phyloP scores from a whole-genome alignment of 2,888 invertebrate genomes.

The Chloroclysta siterata region DNA sequence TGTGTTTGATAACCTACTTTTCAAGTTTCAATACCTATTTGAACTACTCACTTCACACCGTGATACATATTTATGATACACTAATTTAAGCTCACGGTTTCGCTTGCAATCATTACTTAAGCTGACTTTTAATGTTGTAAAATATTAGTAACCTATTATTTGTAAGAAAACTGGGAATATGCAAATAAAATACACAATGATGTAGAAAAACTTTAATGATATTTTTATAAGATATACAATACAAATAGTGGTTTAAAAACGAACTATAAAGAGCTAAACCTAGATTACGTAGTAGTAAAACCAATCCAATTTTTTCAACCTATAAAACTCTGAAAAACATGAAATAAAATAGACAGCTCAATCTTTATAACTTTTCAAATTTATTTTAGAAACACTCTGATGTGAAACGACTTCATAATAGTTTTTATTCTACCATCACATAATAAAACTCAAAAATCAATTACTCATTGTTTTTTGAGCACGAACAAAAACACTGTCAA shows the following conservation, averaged over 20 bases:
- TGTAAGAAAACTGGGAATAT: background rate
- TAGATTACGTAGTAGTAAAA: background rate
- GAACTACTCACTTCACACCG: background rate
- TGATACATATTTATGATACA: background rate
- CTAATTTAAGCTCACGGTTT: background rate
- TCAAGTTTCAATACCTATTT: conserved; percentile 8
- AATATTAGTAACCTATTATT: background rate
- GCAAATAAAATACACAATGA: background rate
- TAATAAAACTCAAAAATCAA: background rate
- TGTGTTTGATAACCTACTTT: conserved; percentile 47
- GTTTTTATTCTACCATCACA: background rate
- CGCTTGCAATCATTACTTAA: background rate
- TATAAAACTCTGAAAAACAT: background rate
- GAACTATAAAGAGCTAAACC: background rate
- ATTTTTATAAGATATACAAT: background rate
- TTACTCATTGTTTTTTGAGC: conserved; percentile 4
- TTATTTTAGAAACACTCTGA: background rate
- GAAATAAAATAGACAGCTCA: background rate
- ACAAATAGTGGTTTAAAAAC: too few relatives aligned
- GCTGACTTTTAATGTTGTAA: background rate
- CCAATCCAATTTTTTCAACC: background rate
- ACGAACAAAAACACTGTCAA: conserved; percentile 2
- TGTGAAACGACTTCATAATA: background rate
- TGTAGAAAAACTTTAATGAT: background rate
- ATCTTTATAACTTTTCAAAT: background rate